Evolutionary conservation across 2,797 vertebrate species (phyloP).

Genomic region (Anniella stebbinsi): DNA sequence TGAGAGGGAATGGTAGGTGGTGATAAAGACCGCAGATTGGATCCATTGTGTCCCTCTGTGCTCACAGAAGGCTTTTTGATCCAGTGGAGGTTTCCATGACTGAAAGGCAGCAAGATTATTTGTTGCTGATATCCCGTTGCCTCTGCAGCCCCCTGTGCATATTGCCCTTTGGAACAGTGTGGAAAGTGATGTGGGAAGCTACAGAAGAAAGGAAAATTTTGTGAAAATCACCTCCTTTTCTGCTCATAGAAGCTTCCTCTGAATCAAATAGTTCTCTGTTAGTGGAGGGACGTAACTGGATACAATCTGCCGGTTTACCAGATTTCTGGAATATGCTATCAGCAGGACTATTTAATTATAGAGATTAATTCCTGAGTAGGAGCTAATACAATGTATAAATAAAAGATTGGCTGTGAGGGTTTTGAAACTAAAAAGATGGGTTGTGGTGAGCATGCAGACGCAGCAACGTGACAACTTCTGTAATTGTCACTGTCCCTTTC

Average conservation of each 20-base stretch:
- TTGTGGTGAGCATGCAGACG: not conserved
- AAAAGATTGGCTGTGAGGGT: not conserved
- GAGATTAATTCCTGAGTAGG: not conserved
- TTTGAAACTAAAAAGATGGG: not conserved
- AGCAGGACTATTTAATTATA: not conserved
- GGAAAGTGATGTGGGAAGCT: not conserved
- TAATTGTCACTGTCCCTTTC: not conserved
- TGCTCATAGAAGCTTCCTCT: not conserved
- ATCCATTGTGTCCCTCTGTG: not conserved
- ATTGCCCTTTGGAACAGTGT: not conserved
- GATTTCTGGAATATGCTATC: not conserved
- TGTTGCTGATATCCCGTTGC: too few relatives aligned
- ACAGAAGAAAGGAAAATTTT: not conserved
- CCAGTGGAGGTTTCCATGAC: not conserved
- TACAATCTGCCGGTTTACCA: not conserved
- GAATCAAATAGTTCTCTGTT: not conserved
- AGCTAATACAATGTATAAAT: not conserved
- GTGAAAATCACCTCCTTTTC: not conserved
- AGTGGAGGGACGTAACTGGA: not conserved
- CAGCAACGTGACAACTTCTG: not conserved
- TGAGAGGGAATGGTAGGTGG: conserved; percentile 15
- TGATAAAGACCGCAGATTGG: not conserved
- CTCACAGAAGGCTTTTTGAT: not conserved
- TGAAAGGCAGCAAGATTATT: not conserved
- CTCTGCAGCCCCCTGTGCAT: too few relatives aligned